Percentiles rank a stretch among this genome's conserved stretches.
These are phyloP conservation scores for Discoglossus pictus DNA, from an alignment of 2,797 vertebrate genomes.

Conservation along the genomic window DNA sequence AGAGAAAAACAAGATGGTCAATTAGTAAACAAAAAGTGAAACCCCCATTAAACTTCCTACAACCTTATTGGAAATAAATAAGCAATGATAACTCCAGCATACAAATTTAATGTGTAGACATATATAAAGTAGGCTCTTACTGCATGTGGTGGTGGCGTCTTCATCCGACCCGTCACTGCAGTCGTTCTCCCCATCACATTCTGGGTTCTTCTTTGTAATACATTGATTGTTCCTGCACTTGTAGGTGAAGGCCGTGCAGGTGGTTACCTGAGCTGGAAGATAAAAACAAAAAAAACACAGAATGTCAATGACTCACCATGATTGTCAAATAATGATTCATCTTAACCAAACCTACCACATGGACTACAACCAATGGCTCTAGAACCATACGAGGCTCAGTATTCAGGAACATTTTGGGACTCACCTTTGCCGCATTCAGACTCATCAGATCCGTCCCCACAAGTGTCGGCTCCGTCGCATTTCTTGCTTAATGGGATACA, in stretches of 20 bases:
- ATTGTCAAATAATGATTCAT: no score
- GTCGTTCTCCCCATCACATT: slow-evolving; percentile 81
- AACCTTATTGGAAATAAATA: no score
- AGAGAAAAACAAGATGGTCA: not conserved
- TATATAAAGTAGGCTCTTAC: no score
- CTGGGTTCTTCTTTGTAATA: slow-evolving; percentile 82
- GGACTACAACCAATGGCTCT: no score
- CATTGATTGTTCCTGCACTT: slow-evolving; percentile 77
- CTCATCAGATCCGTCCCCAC: slow-evolving; percentile 84
- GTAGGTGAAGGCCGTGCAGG: slow-evolving; percentile 74
- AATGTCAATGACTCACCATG: no score
- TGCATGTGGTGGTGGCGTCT: slow-evolving; percentile 64
- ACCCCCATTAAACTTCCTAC: no score
- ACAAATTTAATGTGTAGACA: no score
- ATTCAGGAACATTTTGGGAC: slow-evolving; percentile 23
- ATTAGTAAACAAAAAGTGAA: slow-evolving; percentile 3
- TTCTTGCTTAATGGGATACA: slow-evolving; percentile 71
- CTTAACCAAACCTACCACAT: no score
- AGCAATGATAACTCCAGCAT: no score
- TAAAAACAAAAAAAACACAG: not conserved
- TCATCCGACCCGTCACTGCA: slow-evolving; percentile 88
- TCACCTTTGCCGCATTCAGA: slow-evolving; percentile 68
- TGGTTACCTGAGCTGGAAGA: slow-evolving; percentile 7
- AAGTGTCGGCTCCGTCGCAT: slow-evolving; percentile 78
- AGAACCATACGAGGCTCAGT: no score